Base-by-base conservation (phyloP, 1,140 invertebrate species). In the Pogonomyrmex barbatus region DNA sequence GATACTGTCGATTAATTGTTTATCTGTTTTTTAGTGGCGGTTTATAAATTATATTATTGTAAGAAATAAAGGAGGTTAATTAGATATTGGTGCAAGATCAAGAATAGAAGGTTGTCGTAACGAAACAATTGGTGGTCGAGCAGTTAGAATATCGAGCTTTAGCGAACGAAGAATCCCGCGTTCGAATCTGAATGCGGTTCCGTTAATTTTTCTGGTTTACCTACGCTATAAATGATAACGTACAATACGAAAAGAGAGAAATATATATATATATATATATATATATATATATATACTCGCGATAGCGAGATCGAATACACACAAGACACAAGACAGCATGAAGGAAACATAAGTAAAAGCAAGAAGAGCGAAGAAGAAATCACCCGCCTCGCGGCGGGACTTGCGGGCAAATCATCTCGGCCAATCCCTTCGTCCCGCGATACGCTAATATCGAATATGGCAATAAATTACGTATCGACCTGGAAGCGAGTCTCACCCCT, bases 401-500 rank as follows among this genome's bases (percentile, higher is more conserved):
- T 50, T 60, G 77, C 54, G 58, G 78, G 87, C 76, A 84, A 82
- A 76, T 79, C 71, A 70, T 87, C 83, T 60, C 24, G 39, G 65
- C 70, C 87, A 54, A 86, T 77, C 87, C 77, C 82, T 88, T 88
- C 89, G 87, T 90, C 62, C 24, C 85, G 62, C 33, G 83, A 91
- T 91, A 88, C 85, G 91, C 90, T 92, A 93, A 93, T 92, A 91
- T 92, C 89, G 91, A 87, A 93, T 92, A 91, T 90, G 87, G 90
- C 89, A 89, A 92, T 92, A 91, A 92, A 93, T 93, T 92, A 92
- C 88, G 87, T 91, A 92, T 93, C 89, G 91, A 91, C 88, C 90
- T 86, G 88, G 88, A 88, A 90, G 87, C 82, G 90, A 86, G 78
- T 88, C 92, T 90, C 89, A 81, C 78, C 77, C 77, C 85, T 83